Evolutionary conservation across 2,797 vertebrate genomes (phyloP).

Genomic region (Mormyrus hasselquistii): DNA sequence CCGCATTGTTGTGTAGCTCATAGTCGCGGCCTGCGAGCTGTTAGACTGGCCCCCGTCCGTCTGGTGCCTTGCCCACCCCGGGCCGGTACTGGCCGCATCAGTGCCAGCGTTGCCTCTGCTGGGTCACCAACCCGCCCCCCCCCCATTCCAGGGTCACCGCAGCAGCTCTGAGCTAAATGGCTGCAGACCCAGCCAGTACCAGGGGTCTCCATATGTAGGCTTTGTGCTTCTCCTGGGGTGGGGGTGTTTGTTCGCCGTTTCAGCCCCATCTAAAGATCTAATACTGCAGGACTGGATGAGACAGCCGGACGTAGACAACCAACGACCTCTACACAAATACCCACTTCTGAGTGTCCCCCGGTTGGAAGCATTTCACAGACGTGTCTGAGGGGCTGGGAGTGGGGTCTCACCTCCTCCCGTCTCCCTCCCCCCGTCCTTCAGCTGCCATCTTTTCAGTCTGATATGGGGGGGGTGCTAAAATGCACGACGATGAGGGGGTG

Average conservation of each 20-base stretch:
- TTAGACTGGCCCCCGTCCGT: slow-evolving; percentile 71
- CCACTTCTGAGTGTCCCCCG: neutral
- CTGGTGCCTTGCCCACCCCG: slow-evolving; percentile 55
- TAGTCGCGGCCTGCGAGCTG: slow-evolving; percentile 70
- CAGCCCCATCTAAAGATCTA: neutral
- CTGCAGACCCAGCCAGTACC: neutral
- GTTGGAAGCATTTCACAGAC: neutral
- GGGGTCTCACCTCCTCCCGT: neutral
- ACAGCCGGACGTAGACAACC: neutral
- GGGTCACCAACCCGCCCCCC: neutral
- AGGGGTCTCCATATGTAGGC: neutral
- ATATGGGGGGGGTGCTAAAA: neutral
- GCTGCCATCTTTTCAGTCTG: neutral
- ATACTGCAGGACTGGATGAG: neutral
- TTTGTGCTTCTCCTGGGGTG: neutral
- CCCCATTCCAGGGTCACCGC: neutral
- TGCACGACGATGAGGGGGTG: neutral
- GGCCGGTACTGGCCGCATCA: neutral
- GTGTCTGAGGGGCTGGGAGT: neutral
- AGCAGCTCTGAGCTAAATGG: neutral
- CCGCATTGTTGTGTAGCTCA: slow-evolving; percentile 64
- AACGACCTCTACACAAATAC: neutral
- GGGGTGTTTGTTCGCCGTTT: neutral
- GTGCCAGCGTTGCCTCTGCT: neutral
- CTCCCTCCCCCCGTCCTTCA: too few species aligned